These are phyloP conservation scores for Thripadectes ignobilis DNA, from an alignment of 2,797 vertebrate genomes.

Conservation along the genomic window DNA sequence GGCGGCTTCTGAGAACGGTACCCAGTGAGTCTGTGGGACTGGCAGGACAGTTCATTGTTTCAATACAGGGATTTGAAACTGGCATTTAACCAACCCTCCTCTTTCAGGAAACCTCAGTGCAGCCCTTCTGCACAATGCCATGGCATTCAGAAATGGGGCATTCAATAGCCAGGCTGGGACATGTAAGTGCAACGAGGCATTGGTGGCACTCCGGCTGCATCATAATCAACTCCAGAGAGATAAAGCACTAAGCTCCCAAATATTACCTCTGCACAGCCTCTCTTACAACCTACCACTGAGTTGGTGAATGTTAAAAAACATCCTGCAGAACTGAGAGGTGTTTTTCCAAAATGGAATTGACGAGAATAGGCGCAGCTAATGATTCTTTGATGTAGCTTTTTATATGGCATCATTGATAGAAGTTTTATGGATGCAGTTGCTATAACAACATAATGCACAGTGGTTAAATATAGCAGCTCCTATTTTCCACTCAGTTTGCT, in stretches of 20 bases:
- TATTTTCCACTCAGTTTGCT: constrained; percentile 70
- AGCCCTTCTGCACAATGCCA: background rate
- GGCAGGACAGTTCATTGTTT: background rate
- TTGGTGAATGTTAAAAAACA: background rate
- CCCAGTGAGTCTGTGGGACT: background rate
- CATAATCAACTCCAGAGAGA: background rate
- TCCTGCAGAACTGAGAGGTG: constrained; percentile 27
- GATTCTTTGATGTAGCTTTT: constrained; percentile 61
- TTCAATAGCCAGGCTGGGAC: background rate
- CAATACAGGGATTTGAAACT: background rate
- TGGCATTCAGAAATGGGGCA: background rate
- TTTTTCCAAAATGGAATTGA: constrained; percentile 46
- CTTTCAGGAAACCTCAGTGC: background rate
- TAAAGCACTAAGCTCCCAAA: constrained; percentile 2
- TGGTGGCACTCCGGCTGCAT: constrained; percentile 9
- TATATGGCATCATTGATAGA: constrained; percentile 61
- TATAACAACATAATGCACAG: constrained; percentile 70
- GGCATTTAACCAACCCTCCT: background rate
- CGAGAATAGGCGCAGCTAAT: constrained; percentile 30
- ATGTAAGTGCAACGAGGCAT: background rate
- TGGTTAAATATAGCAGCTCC: constrained; percentile 70
- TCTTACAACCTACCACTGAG: constrained; percentile 22
- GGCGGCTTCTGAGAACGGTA: background rate
- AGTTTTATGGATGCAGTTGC: constrained; percentile 71
- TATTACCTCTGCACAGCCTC: background rate